Evolutionary conservation across 2,888 invertebrate genomes (phyloP).

Genomic region (Aphrophora alni): DNA sequence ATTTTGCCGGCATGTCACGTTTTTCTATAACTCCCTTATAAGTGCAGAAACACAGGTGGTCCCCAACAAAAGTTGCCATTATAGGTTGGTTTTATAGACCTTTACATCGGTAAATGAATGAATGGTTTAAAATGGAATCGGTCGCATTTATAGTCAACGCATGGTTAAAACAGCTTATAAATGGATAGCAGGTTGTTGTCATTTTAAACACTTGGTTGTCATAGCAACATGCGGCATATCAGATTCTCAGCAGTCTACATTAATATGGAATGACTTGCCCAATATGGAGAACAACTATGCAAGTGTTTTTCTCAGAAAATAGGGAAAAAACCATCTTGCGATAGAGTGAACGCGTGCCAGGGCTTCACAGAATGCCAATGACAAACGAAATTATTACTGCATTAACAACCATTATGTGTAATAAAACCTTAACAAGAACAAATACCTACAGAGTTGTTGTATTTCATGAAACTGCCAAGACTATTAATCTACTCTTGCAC

Average conservation of each 20-base stretch:
- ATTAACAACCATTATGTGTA: not conserved
- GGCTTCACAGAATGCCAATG: not conserved
- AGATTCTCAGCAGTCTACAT: not conserved
- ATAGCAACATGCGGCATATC: not conserved
- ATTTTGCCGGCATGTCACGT: not conserved
- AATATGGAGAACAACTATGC: not conserved
- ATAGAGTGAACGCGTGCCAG: not conserved
- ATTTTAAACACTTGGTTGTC: not conserved
- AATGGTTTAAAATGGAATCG: not conserved
- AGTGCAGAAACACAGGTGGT: not conserved
- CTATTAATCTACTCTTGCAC: too few species aligned
- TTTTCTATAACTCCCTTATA: not conserved
- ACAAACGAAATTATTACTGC: not conserved
- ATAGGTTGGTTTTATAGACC: not conserved
- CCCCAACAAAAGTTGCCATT: not conserved
- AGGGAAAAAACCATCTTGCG: not conserved
- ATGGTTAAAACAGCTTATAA: not conserved
- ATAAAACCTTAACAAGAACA: not conserved
- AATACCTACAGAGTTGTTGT: not conserved
- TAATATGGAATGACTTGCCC: not conserved
- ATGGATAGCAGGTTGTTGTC: not conserved
- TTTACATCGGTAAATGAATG: not conserved
- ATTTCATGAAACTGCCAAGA: not conserved
- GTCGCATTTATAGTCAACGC: not conserved
- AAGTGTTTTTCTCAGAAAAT: not conserved